Evolutionary conservation across 2,797 vertebrate species (phyloP).

Genomic region (Enteromius mattozi): DNA sequence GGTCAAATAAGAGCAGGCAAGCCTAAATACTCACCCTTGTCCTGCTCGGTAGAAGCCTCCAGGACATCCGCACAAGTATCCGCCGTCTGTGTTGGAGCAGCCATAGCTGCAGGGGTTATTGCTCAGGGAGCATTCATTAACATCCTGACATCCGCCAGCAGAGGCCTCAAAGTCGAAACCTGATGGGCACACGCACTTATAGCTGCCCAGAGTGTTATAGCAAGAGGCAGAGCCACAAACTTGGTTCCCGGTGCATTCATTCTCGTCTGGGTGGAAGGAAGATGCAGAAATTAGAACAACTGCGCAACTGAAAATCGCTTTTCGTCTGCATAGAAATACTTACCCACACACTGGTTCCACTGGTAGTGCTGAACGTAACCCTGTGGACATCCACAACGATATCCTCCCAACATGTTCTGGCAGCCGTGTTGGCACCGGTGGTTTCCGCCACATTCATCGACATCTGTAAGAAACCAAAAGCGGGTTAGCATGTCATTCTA

Average conservation of each 20-base stretch:
- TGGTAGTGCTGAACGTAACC: slow-evolving; percentile 87
- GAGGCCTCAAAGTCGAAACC: slow-evolving; percentile 83
- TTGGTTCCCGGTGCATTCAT: slow-evolving; percentile 78
- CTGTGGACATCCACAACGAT: slow-evolving; percentile 83
- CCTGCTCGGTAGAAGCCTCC: slow-evolving; percentile 90
- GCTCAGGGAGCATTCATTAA: slow-evolving; percentile 78
- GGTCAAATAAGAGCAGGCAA: not conserved
- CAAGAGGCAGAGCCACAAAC: slow-evolving; percentile 84
- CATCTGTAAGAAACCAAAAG: slow-evolving; percentile 69
- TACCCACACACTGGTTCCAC: slow-evolving; percentile 89
- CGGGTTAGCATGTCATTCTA: not conserved
- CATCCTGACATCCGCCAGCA: slow-evolving; percentile 81
- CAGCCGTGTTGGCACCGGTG: slow-evolving; percentile 85
- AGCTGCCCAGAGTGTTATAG: slow-evolving; percentile 87
- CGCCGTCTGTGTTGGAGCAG: slow-evolving; percentile 85
- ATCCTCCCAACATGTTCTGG: slow-evolving; percentile 85
- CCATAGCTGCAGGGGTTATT: slow-evolving; percentile 83
- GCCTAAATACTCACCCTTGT: slow-evolving; percentile 84
- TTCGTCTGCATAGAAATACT: slow-evolving; percentile 58
- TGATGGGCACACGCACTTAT: slow-evolving; percentile 83
- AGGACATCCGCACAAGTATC: slow-evolving; percentile 85
- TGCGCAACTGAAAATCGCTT: not conserved
- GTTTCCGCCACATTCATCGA: slow-evolving; percentile 82
- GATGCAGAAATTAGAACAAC: not conserved
- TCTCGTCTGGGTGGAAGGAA: slow-evolving; percentile 77